Conservation (phyloP, 2,113 vertebrate genomes). For the Pedionomus torquatus region DNA sequence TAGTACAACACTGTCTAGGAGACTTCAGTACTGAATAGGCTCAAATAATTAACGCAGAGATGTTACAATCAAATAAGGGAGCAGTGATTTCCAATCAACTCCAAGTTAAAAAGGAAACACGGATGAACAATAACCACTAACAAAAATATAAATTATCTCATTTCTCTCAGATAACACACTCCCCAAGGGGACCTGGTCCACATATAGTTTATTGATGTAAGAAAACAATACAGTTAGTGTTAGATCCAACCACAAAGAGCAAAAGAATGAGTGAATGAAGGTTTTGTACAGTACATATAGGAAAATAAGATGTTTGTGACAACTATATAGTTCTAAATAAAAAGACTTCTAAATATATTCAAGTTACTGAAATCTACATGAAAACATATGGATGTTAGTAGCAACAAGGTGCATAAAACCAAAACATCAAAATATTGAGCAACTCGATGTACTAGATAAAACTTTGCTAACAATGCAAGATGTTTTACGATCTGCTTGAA, state of each 20-base stretch:
- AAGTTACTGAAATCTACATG: constrained; percentile 80
- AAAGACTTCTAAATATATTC: constrained; percentile 81
- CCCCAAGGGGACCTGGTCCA: constrained; percentile 85
- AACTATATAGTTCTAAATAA: constrained; percentile 80
- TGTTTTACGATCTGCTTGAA: constrained; percentile 78
- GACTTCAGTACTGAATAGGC: constrained; percentile 37
- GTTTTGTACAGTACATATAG: constrained; percentile 83
- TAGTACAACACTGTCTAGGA: constrained; percentile 59
- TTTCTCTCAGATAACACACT: constrained; percentile 69
- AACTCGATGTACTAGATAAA: constrained; percentile 79
- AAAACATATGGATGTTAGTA: constrained; percentile 82
- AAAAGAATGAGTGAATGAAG: constrained; percentile 76
- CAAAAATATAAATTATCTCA: constrained; percentile 69
- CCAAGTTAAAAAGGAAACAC: constrained; percentile 49
- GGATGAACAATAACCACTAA: constrained; percentile 59
- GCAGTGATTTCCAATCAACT: constrained; percentile 39
- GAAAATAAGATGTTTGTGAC: constrained; percentile 79
- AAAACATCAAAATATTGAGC: constrained; percentile 82
- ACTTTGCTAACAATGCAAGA: constrained; percentile 78
- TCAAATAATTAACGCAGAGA: constrained; percentile 22
- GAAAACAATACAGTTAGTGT: constrained; percentile 95
- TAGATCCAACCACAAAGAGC: constrained; percentile 87
- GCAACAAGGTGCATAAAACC: constrained; percentile 88
- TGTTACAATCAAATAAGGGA: constrained; percentile 36
- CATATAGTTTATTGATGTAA: constrained; percentile 92